A percentile compares a stretch with the other conserved stretches of the same genome.
Evolutionary conservation across 2,113 vertebrate genomes (phyloP).

Genomic region (Anser brachyrhynchus): DNA sequence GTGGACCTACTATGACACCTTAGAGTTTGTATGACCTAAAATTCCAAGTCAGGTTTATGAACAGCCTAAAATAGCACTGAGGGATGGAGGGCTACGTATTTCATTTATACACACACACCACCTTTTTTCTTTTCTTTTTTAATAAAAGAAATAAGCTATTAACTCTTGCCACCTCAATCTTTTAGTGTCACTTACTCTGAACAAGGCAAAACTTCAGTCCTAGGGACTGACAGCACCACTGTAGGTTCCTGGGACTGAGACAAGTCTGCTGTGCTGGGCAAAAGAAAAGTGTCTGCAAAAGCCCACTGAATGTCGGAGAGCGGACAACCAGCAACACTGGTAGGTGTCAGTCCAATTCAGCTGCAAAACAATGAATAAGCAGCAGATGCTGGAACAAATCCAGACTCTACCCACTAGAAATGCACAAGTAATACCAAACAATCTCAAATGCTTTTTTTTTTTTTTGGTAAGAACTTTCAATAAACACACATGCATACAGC

Average conservation of each 20-base stretch:
- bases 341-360: not conserved
- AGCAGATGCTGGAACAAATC: not conserved
- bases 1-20: not conserved
- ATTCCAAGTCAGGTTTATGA: not conserved
- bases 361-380: not conserved
- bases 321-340: not conserved
- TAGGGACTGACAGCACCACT: not conserved
- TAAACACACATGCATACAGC: not conserved
- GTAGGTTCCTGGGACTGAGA: not conserved
- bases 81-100: not conserved
- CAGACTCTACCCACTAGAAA: not conserved
- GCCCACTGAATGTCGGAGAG: not conserved
- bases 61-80: not conserved
- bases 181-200: not conserved
- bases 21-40: not conserved
- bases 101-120: not conserved
- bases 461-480: not conserved
- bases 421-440: not conserved
- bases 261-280: not conserved
- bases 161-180: not conserved
- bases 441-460: not conserved
- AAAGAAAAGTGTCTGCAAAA: not conserved
- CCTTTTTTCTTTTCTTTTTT: not conserved
- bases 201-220: not conserved
- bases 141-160: not conserved